Conservation (phyloP, 2,113 vertebrate species). For the Agapornis roseicollis region DNA sequence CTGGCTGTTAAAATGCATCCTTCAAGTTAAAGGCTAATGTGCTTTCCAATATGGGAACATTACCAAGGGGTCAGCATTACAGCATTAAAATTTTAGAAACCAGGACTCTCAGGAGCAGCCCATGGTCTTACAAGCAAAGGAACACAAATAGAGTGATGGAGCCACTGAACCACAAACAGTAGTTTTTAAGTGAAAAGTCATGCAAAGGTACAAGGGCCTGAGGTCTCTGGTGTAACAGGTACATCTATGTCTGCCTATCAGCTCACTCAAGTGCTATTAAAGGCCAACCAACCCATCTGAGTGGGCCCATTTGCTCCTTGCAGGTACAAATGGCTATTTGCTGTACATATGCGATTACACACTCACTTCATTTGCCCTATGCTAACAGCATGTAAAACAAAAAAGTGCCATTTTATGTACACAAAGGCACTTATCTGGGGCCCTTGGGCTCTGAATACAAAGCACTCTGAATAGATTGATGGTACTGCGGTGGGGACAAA, state of each 20-base stretch:
- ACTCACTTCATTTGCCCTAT: constrained; percentile 77
- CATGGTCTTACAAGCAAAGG: constrained; percentile 56
- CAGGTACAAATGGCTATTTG: constrained; percentile 94
- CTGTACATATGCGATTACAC: constrained; percentile 86
- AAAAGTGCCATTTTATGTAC: constrained; percentile 79
- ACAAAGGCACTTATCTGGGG: constrained; percentile 80
- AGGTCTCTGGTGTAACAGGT: constrained; percentile 83
- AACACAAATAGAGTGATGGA: constrained; percentile 75
- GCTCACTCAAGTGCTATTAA: constrained; percentile 90
- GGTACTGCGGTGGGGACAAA: constrained; percentile 75
- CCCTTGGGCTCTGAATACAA: constrained; percentile 75
- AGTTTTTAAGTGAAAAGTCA: constrained; percentile 90
- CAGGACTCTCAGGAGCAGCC: constrained; percentile 48
- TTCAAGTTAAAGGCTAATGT: constrained; percentile 67
- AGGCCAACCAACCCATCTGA: constrained; percentile 70
- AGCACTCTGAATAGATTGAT: constrained; percentile 78
- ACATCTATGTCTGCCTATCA: constrained; percentile 77
- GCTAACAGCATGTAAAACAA: constrained; percentile 88
- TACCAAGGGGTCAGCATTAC: constrained; percentile 55
- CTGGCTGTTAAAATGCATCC: constrained; percentile 61
- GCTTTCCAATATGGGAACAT: constrained; percentile 65
- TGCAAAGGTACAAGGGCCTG: constrained; percentile 83
- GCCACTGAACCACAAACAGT: constrained; percentile 76
- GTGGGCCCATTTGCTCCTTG: constrained; percentile 72
- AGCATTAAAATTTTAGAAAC: constrained; percentile 70